phyloP scores from a whole-genome alignment of 2,888 invertebrate species.

The Drosophila algonquin region DNA sequence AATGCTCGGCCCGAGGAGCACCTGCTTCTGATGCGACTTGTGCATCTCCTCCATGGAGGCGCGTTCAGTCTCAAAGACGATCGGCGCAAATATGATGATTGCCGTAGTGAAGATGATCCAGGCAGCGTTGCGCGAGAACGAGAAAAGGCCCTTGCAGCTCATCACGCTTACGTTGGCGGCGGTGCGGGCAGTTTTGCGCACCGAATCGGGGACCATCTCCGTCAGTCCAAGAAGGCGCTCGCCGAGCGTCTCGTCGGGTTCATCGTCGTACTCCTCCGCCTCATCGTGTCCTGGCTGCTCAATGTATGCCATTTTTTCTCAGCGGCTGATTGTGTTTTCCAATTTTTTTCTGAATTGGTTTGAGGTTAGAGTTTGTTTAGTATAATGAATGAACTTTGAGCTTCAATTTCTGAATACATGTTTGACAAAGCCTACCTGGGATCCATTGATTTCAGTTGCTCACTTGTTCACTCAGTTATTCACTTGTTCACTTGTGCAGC shows the following conservation, averaged over 20 bases:
- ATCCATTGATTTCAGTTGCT: too few relatives aligned
- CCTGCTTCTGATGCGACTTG: conserved; percentile 97
- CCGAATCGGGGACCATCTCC: conserved; percentile 97
- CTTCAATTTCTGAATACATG: too few relatives aligned
- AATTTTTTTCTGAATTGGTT: too few relatives aligned
- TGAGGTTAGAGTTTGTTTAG: too few relatives aligned
- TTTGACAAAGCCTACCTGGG: too few relatives aligned
- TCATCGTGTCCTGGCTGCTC: too few relatives aligned
- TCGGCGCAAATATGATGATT: conserved; percentile 96
- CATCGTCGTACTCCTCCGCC: conserved; percentile 61
- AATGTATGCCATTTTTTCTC: too few relatives aligned
- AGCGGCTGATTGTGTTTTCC: too few relatives aligned
- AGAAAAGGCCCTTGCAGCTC: conserved; percentile 89
- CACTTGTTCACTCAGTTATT: too few relatives aligned
- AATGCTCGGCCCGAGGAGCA: conserved; percentile 94
- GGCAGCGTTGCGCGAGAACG: conserved; percentile 91
- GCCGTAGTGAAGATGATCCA: conserved; percentile 98
- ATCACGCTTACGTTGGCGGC: conserved; percentile 86
- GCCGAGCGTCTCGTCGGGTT: conserved; percentile 92
- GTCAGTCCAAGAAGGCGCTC: conserved; percentile 96
- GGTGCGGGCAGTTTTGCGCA: conserved; percentile 88
- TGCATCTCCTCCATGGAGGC: conserved; percentile 97
- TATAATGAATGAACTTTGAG: too few relatives aligned
- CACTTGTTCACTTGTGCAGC: too few relatives aligned
- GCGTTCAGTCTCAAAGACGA: conserved; percentile 97